Base-by-base conservation (phyloP, 2,888 invertebrate genomes). In the Drosophila acutilabella region DNA sequence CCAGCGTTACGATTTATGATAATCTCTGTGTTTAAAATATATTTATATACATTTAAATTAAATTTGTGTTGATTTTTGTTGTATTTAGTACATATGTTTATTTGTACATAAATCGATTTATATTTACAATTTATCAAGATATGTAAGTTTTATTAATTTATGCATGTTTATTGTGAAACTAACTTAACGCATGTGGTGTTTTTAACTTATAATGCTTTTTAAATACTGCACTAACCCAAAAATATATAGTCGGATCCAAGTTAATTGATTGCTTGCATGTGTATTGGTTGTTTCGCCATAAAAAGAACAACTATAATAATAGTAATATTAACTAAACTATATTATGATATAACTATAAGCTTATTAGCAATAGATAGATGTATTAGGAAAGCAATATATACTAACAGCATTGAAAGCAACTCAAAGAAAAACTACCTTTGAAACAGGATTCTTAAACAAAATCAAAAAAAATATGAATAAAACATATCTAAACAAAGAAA, bases 351-450 rank as follows among this genome's bases (percentile, higher is more conserved):
- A 69, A 50, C n/a, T 33, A 33, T 67, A 67, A 73, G 82, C 59
- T 62, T 71, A 56, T 64, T 71, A 86, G 67, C 51, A 53, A 64
- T 61, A 70, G 74, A 58, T 64, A 58, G 64, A 61, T 68, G 70
- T 67, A 40, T 48, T 45, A 56, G 54, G 30, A 77, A 54, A 60
- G 45, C 58, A 66, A 52, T 48, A 26, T 54, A 53, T 52, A 65
- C 88, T 85, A 85, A 85, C 88, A 67, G 86, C 86, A 88, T 82
- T 85, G 71, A 79, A 82, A 70, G 68, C 36, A 73, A 67, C 51
- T 59, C 52, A 59, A 74, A 64, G 77, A 79, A 79, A 74, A 73
- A 88, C 75, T 78, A 69, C 88, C 85, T 84, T 68, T 69, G 57
- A 53, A 84, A 82, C 80, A 85, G 83, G 88, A 81, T 69, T 81